phyloP scores from a whole-genome alignment of 2,113 vertebrate genomes.

The Bolborhynchus lineola region DNA sequence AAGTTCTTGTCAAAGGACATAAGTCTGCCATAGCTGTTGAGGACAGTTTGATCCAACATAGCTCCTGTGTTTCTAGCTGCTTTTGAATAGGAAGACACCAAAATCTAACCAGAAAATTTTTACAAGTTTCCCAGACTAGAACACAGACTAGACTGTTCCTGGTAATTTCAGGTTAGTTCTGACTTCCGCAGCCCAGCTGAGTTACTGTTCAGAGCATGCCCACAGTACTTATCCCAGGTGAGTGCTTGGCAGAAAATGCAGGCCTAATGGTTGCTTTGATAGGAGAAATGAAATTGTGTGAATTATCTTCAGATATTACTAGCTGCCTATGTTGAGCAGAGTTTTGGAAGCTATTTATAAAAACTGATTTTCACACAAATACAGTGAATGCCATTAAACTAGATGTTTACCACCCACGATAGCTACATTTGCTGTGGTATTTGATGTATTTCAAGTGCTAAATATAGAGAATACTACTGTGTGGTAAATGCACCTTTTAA shows the following conservation, averaged over 20 bases:
- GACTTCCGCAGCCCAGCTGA: not conserved
- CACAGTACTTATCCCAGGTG: not conserved
- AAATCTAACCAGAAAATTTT: not conserved
- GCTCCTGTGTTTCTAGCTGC: not conserved
- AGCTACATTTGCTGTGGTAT: not conserved
- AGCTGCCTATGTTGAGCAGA: not conserved
- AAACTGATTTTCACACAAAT: not conserved
- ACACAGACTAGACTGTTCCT: not conserved
- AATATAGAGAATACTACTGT: not conserved
- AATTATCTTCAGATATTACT: not conserved
- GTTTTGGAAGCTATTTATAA: conserved; percentile 27
- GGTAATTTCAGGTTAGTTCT: not conserved
- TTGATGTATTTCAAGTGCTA: not conserved
- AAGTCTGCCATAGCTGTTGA: not conserved
- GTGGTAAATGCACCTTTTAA: conserved; percentile 39
- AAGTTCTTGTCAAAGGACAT: not conserved
- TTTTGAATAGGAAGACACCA: not conserved
- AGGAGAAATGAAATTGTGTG: not conserved
- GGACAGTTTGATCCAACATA: not conserved
- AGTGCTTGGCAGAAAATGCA: not conserved
- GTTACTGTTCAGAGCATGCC: not conserved
- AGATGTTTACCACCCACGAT: conserved; percentile 25
- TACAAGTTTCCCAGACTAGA: not conserved
- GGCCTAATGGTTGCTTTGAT: not conserved
- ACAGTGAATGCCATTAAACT: not conserved